A percentile compares a stretch with the other conserved stretches of the same genome.
These are phyloP conservation scores for Lottia gigantea DNA, from an alignment of 2,888 invertebrate species.

Conservation along the genomic window DNA sequence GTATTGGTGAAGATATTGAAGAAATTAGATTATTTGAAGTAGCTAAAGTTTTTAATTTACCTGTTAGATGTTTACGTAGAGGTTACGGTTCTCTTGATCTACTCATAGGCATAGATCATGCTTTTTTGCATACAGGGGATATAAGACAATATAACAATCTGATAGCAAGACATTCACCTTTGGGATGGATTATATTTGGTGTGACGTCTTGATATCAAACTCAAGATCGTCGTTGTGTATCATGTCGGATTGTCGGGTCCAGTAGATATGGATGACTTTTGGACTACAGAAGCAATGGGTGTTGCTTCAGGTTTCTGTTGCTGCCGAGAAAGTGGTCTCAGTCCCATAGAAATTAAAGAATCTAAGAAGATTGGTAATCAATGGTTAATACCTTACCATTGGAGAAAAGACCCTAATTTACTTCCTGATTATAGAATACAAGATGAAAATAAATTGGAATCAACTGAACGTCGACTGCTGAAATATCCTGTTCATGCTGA, in stretches of 20 bases:
- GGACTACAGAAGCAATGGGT: not conserved
- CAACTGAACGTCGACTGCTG: slow-evolving; percentile 7
- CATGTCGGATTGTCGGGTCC: not conserved
- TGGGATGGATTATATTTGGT: not conserved
- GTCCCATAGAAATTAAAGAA: not conserved
- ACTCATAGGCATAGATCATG: not conserved
- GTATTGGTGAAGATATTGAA: not conserved
- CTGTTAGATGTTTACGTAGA: not conserved
- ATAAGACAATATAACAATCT: not conserved
- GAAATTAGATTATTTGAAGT: not conserved
- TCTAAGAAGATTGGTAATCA: not conserved
- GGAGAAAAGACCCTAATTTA: not conserved
- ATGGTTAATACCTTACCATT: not conserved
- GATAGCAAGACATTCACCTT: not conserved
- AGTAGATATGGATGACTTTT: not conserved
- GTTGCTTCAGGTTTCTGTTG: not conserved
- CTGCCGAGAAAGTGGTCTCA: not conserved
- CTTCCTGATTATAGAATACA: not conserved
- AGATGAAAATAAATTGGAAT: slow-evolving; percentile 6
- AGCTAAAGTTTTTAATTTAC: not conserved
- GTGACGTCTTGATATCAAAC: not conserved
- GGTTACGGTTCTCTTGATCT: not conserved
- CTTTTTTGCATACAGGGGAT: not conserved
- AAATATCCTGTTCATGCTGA: not conserved
- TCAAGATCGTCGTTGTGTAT: not conserved